Evolutionary conservation across 2,888 invertebrate species (phyloP).

Genomic region (Hylaea fasciaria): DNA sequence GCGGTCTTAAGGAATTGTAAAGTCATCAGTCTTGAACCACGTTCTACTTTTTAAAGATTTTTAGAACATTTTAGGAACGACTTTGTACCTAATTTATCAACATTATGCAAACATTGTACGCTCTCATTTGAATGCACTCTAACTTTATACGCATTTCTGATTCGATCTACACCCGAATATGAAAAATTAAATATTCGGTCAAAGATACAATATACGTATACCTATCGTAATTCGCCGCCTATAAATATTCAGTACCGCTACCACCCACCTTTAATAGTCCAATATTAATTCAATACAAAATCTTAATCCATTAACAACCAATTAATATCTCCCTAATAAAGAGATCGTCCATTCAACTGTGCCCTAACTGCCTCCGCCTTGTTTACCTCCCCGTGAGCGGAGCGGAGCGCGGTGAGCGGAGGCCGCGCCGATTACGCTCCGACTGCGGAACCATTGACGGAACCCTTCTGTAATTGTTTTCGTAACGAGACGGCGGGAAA

Average conservation of each 20-base stretch:
- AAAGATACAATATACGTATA: no score
- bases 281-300: neutral
- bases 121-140: no score
- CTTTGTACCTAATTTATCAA: no score
- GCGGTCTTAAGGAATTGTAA: neutral
- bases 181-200: no score
- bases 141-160: no score
- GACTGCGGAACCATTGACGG: slow-evolving; percentile 7
- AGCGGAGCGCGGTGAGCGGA: neutral
- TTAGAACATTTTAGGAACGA: no score
- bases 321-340: slow-evolving; percentile 22
- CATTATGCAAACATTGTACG: no score
- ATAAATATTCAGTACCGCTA: no score
- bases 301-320: neutral
- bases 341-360: slow-evolving; percentile 15
- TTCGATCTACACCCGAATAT: no score
- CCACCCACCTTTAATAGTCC: no score
- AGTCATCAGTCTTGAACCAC: neutral
- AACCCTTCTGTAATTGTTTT: slow-evolving; percentile 17
- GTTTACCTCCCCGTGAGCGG: slow-evolving; percentile 9
- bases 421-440: slow-evolving; percentile 9
- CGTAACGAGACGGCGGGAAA: slow-evolving; percentile 10
- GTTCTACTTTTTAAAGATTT: no score
- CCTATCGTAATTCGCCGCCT: no score
- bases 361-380: slow-evolving; percentile 13